phyloP scores from a whole-genome alignment of 2,113 vertebrate species.

The Baryphthengus martii region DNA sequence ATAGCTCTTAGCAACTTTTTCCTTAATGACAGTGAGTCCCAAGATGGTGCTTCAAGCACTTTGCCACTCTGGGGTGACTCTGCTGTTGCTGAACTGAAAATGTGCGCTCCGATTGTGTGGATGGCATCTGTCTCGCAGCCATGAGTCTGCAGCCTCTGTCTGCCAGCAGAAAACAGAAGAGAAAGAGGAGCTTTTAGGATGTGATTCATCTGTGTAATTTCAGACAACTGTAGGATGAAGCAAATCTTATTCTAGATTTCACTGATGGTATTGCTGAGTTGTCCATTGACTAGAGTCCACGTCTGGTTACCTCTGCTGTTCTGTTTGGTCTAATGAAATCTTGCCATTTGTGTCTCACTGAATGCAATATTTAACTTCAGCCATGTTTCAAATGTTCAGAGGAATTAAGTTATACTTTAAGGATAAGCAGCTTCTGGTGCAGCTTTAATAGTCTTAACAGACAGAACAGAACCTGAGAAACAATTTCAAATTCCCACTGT shows the following conservation, averaged over 20 bases:
- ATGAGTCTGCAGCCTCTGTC: background rate
- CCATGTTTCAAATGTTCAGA: background rate
- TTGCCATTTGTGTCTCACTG: background rate
- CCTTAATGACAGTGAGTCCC: background rate
- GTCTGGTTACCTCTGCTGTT: background rate
- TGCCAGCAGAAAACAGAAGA: background rate
- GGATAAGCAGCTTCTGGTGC: background rate
- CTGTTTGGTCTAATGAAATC: background rate
- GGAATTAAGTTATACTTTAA: background rate
- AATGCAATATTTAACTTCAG: background rate
- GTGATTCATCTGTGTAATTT: background rate
- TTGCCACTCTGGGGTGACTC: background rate
- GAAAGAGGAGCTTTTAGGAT: background rate
- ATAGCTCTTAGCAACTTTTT: background rate
- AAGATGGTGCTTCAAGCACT: background rate
- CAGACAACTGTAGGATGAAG: background rate
- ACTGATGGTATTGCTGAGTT: background rate
- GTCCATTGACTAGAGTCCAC: background rate
- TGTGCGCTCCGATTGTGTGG: accelerated
- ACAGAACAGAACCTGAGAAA: background rate
- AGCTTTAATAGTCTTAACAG: background rate
- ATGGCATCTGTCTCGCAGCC: background rate
- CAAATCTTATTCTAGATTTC: background rate
- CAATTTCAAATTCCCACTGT: background rate
- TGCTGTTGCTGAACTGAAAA: background rate